Evolutionary conservation across 2,113 vertebrate genomes (phyloP), one percentile per base, ranked within the genome.

Genomic region (Lanius ludovicianus): DNA sequence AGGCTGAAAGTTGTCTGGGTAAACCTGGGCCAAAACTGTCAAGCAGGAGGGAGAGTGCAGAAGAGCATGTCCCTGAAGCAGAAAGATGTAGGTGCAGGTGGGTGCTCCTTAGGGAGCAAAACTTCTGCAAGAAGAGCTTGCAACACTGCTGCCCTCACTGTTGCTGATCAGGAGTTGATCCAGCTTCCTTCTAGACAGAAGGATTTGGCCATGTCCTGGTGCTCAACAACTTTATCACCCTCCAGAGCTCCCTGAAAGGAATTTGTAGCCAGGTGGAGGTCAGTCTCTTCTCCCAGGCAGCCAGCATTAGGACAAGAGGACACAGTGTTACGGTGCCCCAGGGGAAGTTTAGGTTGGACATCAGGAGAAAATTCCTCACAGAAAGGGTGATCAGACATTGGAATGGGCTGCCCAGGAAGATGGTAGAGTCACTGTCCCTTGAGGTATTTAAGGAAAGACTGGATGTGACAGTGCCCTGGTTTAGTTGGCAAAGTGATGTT

Each of bases 241-340:
- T 47, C 47, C 21, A 62, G n/a, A 83, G 14, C n/a, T 41, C 21
- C 39, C 39, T 41, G 70, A 47, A 53, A 60, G 9, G 24, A 35
- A 16, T 11, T 46, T 60, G n/a, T n/a, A 60, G 60, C 39, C 53
- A 21, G 20, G 9, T 59, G 15, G 18, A 37, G 10, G 11, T 28
- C 23, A n/a, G 9, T 24, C 46, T 53, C 39, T 46, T 53, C 53
- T 46, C 7, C 24, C 46, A 52, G 53, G 19, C 39, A 75, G 10
- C 15, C n/a, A 67, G 60, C 0, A 0, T 31, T 6, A 68, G 13
- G 13, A 60, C 6, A n/a, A 30, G 13, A 68, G 20, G 23, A 47
- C 62, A n/a, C 9, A 46, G 28, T 39, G n/a, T 46, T 39, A 39
- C 52, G 28, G 15, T 67, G 52, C 1, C 0, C 9, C 28, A 39